Conservation (phyloP, 2,113 vertebrate species). For the Chloroceryle aenea region DNA sequence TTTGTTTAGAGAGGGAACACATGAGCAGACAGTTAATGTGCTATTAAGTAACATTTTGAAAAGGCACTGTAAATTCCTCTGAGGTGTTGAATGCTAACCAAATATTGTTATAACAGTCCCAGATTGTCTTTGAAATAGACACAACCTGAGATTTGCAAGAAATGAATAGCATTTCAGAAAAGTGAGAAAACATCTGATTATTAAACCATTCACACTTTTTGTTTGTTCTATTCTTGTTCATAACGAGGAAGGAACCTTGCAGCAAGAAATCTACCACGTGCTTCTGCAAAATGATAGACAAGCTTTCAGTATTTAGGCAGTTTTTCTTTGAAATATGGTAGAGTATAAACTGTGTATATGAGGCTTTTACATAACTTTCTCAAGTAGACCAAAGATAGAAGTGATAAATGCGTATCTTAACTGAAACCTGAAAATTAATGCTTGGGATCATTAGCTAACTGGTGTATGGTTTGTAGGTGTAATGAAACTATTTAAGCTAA, state of each 20-base stretch:
- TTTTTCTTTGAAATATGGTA: background rate
- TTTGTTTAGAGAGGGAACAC: background rate
- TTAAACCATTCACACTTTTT: background rate
- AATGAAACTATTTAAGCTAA: background rate
- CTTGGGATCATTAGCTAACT: background rate
- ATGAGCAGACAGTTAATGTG: background rate
- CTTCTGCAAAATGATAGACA: background rate
- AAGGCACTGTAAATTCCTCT: background rate
- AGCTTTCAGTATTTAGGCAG: background rate
- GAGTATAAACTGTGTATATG: background rate
- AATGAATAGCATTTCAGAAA: background rate
- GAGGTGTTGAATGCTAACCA: background rate
- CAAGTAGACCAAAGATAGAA: background rate
- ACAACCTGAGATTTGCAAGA: background rate
- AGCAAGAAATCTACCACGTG: background rate
- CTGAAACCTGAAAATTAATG: slow-evolving; percentile 5
- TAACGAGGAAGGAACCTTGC: background rate
- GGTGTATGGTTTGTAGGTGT: background rate
- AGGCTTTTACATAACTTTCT: background rate
- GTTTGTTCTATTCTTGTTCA: background rate
- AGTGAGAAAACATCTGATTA: background rate
- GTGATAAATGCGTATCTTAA: background rate
- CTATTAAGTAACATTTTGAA: background rate
- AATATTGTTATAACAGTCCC: background rate
- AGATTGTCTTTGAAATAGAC: background rate